Base-by-base conservation (phyloP, 1,140 invertebrate species). In the Chironomus striatipennis region DNA sequence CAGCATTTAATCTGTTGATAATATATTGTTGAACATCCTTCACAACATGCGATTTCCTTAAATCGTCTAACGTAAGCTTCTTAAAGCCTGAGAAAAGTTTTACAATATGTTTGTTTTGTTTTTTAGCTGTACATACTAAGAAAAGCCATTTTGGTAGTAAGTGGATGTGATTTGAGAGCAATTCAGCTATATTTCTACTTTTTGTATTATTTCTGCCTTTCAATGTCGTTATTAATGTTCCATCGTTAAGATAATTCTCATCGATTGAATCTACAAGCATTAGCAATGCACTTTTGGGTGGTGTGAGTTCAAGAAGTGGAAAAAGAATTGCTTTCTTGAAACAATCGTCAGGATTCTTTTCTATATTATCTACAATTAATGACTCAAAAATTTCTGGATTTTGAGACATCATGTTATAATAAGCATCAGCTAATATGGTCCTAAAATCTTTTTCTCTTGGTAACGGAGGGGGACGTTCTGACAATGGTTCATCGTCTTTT, bases 1-100 rank as follows among this genome's bases (percentile, higher is more conserved):
- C 93, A 47, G 90, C 89, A 80, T 98, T 95, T 43, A 98, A 83
- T 5, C 96, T 85, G 17, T 93, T 92, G 0, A 98, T 86, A 75
- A 98, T 98, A 79, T 98, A 98, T 79, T 97, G 92, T 80, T 98
- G 96, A 0, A 98, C 93, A 80, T 98, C 96, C 20, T 93, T 88
- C 0, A 92, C 90, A 1, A 94, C 93, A 79, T 96, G 93, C 0
- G 92, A 90, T 76, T 96, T 95, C 21, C 94, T 86, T 74, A 97
- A 83, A 82, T 97, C 95, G 79, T 98, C 96, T 73, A 98, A 80
- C 12, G 91, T 91, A 75, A 96, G 90, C 85, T 95, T 98, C n/a
- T 95, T 87, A 81, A 97, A 98, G 10, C 95, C 95, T 2, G 94
- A 93, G 81, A 98, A 98, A 89, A 96, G 91, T 76, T 92, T 89